Percentiles rank a stretch among this genome's conserved stretches.
Evolutionary conservation across 1,140 invertebrate species (phyloP).

Genomic region (Scaptodrosophila lebanonensis): DNA sequence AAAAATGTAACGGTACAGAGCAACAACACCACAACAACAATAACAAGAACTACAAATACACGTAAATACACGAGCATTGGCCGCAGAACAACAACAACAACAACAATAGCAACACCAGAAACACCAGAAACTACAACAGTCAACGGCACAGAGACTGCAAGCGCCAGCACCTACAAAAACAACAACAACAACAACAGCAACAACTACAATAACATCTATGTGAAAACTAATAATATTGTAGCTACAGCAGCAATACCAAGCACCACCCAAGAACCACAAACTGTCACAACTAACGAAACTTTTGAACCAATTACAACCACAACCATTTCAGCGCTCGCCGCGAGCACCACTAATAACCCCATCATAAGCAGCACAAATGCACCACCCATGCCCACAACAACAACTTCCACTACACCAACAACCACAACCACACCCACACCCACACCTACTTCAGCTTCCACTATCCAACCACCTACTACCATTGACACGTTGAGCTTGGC

Average conservation of each 20-base stretch:
- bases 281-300: constrained; percentile 54
- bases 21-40: constrained; percentile 48
- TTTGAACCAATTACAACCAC: constrained; percentile 75
- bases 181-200: constrained; percentile 34
- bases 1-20: constrained; percentile 72
- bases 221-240: constrained; percentile 49
- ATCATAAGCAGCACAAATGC: constrained; percentile 61
- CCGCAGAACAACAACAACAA: constrained; percentile 61
- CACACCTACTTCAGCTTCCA: constrained; percentile 33
- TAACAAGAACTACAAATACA: constrained; percentile 47
- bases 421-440: constrained; percentile 50
- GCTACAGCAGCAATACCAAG: constrained; percentile 39
- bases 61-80: constrained; percentile 71
- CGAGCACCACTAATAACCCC: constrained; percentile 52
- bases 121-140: constrained; percentile 66
- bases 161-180: constrained; percentile 40
- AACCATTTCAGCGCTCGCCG: constrained; percentile 37
- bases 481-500: constrained; percentile 30
- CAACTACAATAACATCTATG: constrained; percentile 42
- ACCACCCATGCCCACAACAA: constrained; percentile 56
- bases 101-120: constrained; percentile 53
- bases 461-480: constrained; percentile 27
- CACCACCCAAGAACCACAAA: constrained; percentile 43
- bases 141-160: constrained; percentile 64
- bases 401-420: constrained; percentile 73